These are phyloP conservation scores for Melolontha melolontha DNA, from an alignment of 2,888 invertebrate species.

Conservation along the genomic window DNA sequence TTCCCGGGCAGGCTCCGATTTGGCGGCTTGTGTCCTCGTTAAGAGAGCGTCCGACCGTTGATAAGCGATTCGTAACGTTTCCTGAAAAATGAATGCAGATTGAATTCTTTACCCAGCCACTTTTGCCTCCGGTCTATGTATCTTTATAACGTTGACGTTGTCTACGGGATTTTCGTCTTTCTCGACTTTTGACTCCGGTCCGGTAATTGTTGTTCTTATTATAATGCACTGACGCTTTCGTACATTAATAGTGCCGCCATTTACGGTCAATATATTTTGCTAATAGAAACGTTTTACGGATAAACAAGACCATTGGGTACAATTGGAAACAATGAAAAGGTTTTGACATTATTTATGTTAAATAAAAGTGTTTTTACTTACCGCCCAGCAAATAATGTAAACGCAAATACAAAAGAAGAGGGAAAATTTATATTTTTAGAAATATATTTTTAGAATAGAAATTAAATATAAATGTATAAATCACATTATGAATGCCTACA, in stretches of 20 bases:
- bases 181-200: not conserved
- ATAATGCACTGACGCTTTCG: slow-evolving; percentile 28
- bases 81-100: slow-evolving; percentile 49
- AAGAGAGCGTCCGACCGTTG: slow-evolving; percentile 50
- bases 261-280: slow-evolving; percentile 36
- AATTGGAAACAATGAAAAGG: not conserved
- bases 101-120: slow-evolving; percentile 39
- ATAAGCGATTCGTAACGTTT: slow-evolving; percentile 50
- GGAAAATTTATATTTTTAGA: no score
- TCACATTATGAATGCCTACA: no score
- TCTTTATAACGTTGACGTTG: slow-evolving; percentile 14
- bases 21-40: slow-evolving; percentile 47
- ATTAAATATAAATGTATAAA: no score
- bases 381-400: no score
- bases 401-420: no score
- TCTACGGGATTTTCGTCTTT: not conserved
- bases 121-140: no score
- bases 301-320: slow-evolving; percentile 17
- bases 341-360: not conserved
- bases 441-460: no score
- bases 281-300: slow-evolving; percentile 35
- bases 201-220: slow-evolving; percentile 7
- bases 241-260: slow-evolving; percentile 11
- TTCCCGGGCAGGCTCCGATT: slow-evolving; percentile 47
- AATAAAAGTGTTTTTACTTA: no score